Evolutionary conservation across 2,113 vertebrate genomes (phyloP).

Genomic region (Trochalopteron elliotii): DNA sequence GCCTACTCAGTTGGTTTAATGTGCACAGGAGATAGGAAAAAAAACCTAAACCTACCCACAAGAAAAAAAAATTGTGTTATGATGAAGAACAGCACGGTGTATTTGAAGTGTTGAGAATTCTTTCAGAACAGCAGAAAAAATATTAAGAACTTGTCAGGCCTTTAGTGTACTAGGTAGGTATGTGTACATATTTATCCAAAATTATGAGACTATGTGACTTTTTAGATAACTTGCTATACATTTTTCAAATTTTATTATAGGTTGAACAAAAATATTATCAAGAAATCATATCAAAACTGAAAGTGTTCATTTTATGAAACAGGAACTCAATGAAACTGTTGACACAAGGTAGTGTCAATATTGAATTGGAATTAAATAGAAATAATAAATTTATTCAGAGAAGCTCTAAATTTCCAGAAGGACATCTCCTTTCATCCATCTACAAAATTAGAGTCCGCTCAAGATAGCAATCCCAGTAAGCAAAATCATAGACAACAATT

Average conservation of each 20-base stretch:
- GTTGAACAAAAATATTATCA: background rate
- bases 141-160: background rate
- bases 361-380: background rate
- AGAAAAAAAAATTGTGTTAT: background rate
- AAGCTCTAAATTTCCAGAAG: background rate
- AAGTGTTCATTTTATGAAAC: background rate
- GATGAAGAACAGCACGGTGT: background rate
- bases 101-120: background rate
- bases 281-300: background rate
- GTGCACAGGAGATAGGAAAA: background rate
- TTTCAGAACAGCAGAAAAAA: background rate
- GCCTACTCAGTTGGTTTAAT: background rate
- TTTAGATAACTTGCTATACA: background rate
- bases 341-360: background rate
- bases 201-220: background rate
- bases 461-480: background rate
- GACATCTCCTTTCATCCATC: background rate
- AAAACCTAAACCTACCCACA: background rate
- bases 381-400: background rate
- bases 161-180: background rate
- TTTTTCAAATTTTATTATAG: background rate
- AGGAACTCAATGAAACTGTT: background rate
- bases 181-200: background rate
- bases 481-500: background rate
- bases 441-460: background rate